These are phyloP conservation scores for Ciconia stormi DNA, from an alignment of 2,113 vertebrate genomes.

Conservation along the genomic window DNA sequence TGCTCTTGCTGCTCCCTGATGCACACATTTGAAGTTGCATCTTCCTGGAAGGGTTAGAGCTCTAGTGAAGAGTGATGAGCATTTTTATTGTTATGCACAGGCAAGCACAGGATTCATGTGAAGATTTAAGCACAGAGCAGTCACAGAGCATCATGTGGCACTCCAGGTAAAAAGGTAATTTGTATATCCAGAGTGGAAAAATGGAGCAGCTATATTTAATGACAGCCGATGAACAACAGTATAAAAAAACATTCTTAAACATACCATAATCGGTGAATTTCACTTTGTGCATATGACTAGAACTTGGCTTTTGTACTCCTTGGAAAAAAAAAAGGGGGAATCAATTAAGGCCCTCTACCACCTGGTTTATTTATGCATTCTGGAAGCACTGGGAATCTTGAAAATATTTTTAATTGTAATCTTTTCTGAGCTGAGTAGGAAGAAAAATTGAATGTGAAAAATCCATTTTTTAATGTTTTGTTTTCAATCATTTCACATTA, in stretches of 20 bases:
- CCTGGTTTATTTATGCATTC: not conserved
- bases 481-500: not conserved
- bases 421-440: not conserved
- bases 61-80: not conserved
- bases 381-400: not conserved
- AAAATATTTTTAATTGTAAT: not conserved
- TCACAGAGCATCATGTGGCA: not conserved
- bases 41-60: not conserved
- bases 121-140: not conserved
- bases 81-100: not conserved
- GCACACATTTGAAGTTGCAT: not conserved
- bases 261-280: not conserved
- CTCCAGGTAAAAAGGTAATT: not conserved
- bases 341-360: not conserved
- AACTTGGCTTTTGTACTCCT: not conserved
- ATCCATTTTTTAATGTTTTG: not conserved
- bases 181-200: not conserved
- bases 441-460: not conserved
- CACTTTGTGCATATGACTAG: not conserved
- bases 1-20: not conserved
- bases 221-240: not conserved
- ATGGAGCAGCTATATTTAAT: not conserved
- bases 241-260: not conserved
- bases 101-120: not conserved
- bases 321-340: accelerated